Conservation (phyloP, 2,797 vertebrate genomes). For the Halcyon smyrnensis region DNA sequence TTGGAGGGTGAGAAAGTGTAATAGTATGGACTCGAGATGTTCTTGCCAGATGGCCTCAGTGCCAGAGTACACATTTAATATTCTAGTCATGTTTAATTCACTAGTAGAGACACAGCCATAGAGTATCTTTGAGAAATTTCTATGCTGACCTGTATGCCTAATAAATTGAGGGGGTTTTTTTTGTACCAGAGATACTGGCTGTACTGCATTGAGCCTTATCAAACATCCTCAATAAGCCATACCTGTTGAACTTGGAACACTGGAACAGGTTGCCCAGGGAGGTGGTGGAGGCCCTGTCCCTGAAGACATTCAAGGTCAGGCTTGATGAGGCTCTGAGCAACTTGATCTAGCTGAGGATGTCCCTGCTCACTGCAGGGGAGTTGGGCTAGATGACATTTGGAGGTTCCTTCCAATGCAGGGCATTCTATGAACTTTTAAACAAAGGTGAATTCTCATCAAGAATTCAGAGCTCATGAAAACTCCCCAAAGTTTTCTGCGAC, state of each 20-base stretch:
- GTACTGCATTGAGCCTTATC: neutral
- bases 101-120: neutral
- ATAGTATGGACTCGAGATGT: neutral
- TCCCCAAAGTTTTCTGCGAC: neutral
- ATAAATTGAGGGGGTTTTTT: neutral
- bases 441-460: neutral
- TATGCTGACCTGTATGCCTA: conserved; percentile 2
- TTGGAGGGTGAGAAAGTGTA: neutral
- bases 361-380: too few species aligned
- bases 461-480: neutral
- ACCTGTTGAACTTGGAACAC: neutral
- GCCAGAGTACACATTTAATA: neutral
- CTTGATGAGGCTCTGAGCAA: too few species aligned
- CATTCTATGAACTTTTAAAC: neutral
- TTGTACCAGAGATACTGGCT: neutral
- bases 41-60: neutral
- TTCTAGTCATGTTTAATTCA: conserved; percentile 10
- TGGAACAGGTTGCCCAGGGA: too few species aligned
- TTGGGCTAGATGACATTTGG: too few species aligned
- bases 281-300: too few species aligned
- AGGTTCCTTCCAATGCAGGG: too few species aligned
- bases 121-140: conserved; percentile 1
- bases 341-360: too few species aligned
- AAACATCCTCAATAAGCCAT: neutral
- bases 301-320: too few species aligned